A percentile compares a stretch with the other conserved stretches of the same genome.
Conservation (phyloP, 2,797 vertebrate genomes). For the Ceyx erithaca region DNA sequence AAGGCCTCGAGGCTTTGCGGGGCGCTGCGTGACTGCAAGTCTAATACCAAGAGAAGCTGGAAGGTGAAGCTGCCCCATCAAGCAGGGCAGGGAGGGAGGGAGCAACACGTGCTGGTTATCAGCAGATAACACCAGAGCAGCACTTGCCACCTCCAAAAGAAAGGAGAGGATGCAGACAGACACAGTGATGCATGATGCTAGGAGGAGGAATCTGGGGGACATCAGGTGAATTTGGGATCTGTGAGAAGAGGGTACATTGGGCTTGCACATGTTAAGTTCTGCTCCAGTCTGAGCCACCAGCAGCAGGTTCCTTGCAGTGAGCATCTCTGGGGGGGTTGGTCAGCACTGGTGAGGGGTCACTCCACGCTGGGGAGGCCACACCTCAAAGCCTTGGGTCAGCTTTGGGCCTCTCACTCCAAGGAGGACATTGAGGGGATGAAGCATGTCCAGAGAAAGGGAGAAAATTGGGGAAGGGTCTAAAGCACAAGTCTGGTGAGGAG, state of each 20-base stretch:
- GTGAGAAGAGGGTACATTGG: not conserved
- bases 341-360: not conserved
- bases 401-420: not conserved
- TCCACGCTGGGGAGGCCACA: not conserved
- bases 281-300: not conserved
- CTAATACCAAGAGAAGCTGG: not conserved
- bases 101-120: not conserved
- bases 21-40: not conserved
- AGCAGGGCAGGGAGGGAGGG: not conserved
- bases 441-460: not conserved
- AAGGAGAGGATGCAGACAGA: not conserved
- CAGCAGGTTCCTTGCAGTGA: not conserved
- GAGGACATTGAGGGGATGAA: not conserved
- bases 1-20: not conserved
- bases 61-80: not conserved
- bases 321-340: not conserved
- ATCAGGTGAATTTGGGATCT: not conserved
- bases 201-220: no score
- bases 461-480: not conserved
- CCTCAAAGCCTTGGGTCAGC: not conserved
- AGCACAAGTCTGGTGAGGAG: not conserved
- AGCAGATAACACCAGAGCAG: not conserved
- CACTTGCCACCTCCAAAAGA: not conserved
- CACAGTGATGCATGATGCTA: fast-evolving
- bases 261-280: fast-evolving